Percentiles rank a stretch among this genome's conserved stretches.
Conservation (phyloP, 2,888 invertebrate genomes). For the Melieria picta region DNA sequence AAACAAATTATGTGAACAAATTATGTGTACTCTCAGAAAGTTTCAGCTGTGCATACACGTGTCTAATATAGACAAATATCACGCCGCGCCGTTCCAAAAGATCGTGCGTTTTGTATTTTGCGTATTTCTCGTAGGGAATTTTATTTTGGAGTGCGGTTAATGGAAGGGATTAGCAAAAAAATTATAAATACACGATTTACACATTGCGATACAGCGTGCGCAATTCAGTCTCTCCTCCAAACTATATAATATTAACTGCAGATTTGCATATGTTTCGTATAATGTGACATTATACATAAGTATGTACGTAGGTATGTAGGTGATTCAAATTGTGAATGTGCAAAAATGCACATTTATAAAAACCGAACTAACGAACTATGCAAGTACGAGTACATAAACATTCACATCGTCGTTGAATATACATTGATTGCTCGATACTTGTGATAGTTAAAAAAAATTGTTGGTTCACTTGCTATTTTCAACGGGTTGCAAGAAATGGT, state of each 20-base stretch:
- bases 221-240: constrained; percentile 31
- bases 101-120: constrained; percentile 21
- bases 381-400: too few species aligned
- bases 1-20: too few species aligned
- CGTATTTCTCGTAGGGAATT: constrained; percentile 15
- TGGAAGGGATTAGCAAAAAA: constrained; percentile 20
- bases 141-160: constrained; percentile 13
- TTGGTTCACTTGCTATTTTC: neutral
- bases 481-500: neutral
- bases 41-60: constrained; percentile 39
- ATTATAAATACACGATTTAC: constrained; percentile 18
- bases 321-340: constrained; percentile 13
- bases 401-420: neutral
- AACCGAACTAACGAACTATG: neutral
- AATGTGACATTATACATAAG: constrained; percentile 1
- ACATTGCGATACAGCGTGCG: constrained; percentile 26
- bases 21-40: too few species aligned
- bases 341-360: constrained; percentile 20
- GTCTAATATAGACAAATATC: constrained; percentile 59
- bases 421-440: neutral
- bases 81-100: constrained; percentile 47
- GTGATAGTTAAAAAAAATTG: neutral
- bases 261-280: constrained; percentile 1
- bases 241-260: constrained; percentile 17
- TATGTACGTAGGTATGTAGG: neutral